A percentile compares a stretch with the other conserved stretches of the same genome.
Conservation (phyloP, 2,888 invertebrate species). For the Amblyteles armatorius region DNA sequence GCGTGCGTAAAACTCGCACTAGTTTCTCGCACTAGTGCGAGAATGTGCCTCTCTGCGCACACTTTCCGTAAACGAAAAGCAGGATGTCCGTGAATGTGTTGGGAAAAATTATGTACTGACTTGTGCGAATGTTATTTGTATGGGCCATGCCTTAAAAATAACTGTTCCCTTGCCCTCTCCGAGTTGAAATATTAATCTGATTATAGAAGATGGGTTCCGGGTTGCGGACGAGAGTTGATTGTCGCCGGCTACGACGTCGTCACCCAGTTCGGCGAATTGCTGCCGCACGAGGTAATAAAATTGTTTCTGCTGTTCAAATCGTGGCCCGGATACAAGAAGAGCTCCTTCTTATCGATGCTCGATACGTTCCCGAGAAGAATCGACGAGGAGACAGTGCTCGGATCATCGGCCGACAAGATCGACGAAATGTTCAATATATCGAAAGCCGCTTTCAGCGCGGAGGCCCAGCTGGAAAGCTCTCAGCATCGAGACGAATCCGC, state of each 20-base stretch:
- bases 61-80: no score
- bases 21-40: no score
- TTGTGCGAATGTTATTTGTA: no score
- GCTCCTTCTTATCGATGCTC: slow-evolving; percentile 51
- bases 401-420: slow-evolving; percentile 6
- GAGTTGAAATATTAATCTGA: background rate
- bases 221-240: slow-evolving; percentile 89
- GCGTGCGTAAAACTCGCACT: no score
- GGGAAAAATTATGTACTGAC: no score
- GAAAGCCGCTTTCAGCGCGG: background rate
- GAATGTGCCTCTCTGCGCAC: no score
- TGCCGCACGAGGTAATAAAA: slow-evolving; percentile 87
- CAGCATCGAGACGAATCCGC: background rate
- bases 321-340: slow-evolving; percentile 71
- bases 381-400: slow-evolving; percentile 27
- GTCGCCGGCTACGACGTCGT: slow-evolving; percentile 88
- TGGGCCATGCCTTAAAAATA: no score
- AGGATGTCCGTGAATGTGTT: no score
- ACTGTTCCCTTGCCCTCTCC: background rate
- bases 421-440: slow-evolving; percentile 51
- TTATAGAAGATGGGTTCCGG: slow-evolving; percentile 90
- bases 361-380: slow-evolving; percentile 16
- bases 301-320: slow-evolving; percentile 87
- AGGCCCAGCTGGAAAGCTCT: background rate
- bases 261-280: slow-evolving; percentile 90